Percentiles rank a stretch among this genome's conserved stretches.
Evolutionary conservation across 2,888 invertebrate genomes (phyloP).

Genomic region (Drosophila cognata): DNA sequence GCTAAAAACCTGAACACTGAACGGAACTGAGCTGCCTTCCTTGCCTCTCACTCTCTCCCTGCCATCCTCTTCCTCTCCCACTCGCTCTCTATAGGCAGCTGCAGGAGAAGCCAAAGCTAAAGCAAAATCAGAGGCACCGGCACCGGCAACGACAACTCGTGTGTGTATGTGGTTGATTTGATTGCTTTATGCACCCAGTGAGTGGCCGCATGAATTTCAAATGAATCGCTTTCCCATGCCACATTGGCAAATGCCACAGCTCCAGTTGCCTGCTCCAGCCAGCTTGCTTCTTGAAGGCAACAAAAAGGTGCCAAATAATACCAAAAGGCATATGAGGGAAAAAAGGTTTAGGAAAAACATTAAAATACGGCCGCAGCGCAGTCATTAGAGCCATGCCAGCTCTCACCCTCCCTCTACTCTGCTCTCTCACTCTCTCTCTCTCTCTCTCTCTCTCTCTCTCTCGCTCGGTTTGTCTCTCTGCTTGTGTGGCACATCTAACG

Average conservation of each 20-base stretch:
- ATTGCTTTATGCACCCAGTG: conserved; percentile 84
- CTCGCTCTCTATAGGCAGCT: not conserved
- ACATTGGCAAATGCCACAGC: conserved; percentile 28
- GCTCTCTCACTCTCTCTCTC: not conserved
- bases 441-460: not conserved
- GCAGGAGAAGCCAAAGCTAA: not conserved
- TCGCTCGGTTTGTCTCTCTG: not conserved
- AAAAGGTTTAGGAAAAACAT: conserved; percentile 44
- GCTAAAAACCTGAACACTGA: conserved; percentile 57
- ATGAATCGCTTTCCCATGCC: conserved; percentile 62
- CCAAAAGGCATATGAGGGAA: conserved; percentile 43
- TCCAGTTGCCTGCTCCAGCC: not conserved
- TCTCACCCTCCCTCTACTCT: not conserved
- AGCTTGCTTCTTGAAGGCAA: conserved; percentile 4
- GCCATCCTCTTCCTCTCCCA: not conserved
- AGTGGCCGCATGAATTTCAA: conserved; percentile 83
- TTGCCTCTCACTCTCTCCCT: not conserved
- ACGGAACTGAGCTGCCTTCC: conserved; percentile 12
- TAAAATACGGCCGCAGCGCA: conserved; percentile 59
- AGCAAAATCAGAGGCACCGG: not conserved
- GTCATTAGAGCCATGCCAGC: conserved; percentile 59
- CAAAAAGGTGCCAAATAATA: conserved; percentile 56
- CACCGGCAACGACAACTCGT: conserved; percentile 28
- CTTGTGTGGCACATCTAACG: conserved; percentile 49
- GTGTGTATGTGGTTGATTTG: conserved; percentile 82